Conservation (phyloP, 37 sponge, comb jelly and placozoan genomes). For the Oscarella lobularis region DNA sequence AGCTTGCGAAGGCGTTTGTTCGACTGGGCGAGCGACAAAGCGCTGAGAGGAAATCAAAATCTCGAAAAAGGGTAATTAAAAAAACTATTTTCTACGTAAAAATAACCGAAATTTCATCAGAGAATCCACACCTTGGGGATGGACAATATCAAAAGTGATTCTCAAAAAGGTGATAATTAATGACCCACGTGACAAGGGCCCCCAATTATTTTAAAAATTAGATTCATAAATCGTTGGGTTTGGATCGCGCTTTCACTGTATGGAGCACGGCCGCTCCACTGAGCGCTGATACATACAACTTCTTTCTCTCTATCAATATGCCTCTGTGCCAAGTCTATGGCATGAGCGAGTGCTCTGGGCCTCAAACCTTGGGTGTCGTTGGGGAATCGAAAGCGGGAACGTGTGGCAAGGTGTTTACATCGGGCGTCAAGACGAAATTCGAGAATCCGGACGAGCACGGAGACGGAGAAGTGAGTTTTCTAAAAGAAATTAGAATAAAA, state of each 20-base stretch:
- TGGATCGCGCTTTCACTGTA: conserved; percentile 65
- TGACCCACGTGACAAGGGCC: too few relatives aligned
- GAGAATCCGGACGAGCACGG: conserved; percentile 62
- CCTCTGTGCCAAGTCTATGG: conserved; percentile 86
- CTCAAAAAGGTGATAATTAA: background rate
- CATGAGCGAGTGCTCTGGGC: conserved; percentile 75
- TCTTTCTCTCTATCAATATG: conserved; percentile 81
- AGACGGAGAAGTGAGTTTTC: conserved; percentile 73
- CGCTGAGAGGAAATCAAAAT: background rate
- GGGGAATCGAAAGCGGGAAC: background rate
- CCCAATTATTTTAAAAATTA: too few relatives aligned
- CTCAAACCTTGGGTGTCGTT: background rate
- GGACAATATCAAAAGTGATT: background rate
- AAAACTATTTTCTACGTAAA: too few relatives aligned
- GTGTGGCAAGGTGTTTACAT: conserved; percentile 1
- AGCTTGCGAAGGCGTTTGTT: background rate
- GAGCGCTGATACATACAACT: conserved; percentile 55
- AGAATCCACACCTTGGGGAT: conserved; percentile 1
- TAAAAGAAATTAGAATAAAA: background rate
- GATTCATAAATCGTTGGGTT: conserved; percentile 33
- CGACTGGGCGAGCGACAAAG: background rate
- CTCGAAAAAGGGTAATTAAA: background rate
- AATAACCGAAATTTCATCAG: too few relatives aligned
- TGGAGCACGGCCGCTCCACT: conserved; percentile 88
- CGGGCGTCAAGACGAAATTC: conserved; percentile 51